Conservation (phyloP, 2,797 vertebrate genomes). For the Xenops minutus region DNA sequence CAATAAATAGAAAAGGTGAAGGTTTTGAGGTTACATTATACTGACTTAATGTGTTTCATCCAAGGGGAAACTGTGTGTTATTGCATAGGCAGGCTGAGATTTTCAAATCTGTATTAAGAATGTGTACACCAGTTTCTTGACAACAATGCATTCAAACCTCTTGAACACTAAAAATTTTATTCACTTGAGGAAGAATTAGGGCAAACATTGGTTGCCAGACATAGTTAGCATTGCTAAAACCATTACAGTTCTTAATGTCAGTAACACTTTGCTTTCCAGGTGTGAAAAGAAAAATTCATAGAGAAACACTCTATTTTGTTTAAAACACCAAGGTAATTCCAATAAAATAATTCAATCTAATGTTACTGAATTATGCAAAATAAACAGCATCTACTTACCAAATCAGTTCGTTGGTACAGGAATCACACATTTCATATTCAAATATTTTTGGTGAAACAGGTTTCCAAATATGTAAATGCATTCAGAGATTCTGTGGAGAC, state of each 20-base stretch:
- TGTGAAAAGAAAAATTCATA: neutral
- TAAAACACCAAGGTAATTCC: neutral
- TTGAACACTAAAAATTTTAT: neutral
- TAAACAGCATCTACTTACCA: constrained; percentile 11
- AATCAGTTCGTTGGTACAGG: neutral
- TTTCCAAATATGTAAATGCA: neutral
- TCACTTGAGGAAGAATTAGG: neutral
- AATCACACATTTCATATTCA: neutral
- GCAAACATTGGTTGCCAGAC: neutral
- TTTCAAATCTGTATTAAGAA: neutral
- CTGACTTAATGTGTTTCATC: neutral
- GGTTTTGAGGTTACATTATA: neutral
- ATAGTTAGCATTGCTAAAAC: neutral
- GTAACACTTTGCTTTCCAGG: neutral
- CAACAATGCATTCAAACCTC: neutral
- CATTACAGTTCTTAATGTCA: neutral
- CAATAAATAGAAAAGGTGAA: neutral
- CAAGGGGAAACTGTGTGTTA: neutral
- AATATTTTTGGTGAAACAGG: neutral
- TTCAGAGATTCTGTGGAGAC: neutral
- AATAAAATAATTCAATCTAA: neutral
- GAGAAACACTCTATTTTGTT: neutral
- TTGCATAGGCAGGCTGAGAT: neutral
- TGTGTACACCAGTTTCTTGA: rapidly evolving
- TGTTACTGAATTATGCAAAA: neutral